Base-by-base conservation (phyloP, 1,140 invertebrate genomes). In the Drosophila teissieri region DNA sequence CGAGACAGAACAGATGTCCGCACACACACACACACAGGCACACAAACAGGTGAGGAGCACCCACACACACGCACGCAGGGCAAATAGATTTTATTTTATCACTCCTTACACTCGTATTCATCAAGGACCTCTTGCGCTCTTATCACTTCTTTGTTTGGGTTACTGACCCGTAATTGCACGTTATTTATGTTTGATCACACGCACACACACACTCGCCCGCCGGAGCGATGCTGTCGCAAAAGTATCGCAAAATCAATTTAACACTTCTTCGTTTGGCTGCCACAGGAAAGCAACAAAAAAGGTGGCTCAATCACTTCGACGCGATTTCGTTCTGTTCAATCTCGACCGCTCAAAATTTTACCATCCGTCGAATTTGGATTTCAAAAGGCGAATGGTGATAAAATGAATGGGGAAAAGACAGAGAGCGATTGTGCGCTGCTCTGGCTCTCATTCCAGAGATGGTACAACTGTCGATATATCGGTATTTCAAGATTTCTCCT, bases 1-100 rank as follows among this genome's bases (percentile, higher is more conserved):
- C 68, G 65, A 72, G 68, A 70, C 65, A 34, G 64, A 70, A 72
- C 68, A 72, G 68, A 72, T 72, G 68, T 72, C 68, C 64, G 24
- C 44, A 51, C n/a, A 22, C 37, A 19, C 19, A 19, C 19, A 19
- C 19, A 24, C 62, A 49, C 12, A 34, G 14, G 15, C 12, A 34
- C 17, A 48, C 37, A 24, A 17, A 48, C 15, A 45, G 24, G 42
- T 14, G 27, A 22, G 54, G 22, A 15, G 55, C 61, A 34, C 17
- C 27, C 34, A 69, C 48, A 45, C 31, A 48, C 17, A 22, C 19
- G 19, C 2, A 68, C 7, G 4, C 37, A 15, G 12, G 14, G n/a
- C 37, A 52, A 67, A 67, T 37, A 44, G 31, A 68, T 37, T 46
- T 53, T 53, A 58, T 24, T 58, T 62, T 62, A 54, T 70, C 67